Evolutionary conservation across 35 echinoderm and acorn worm genomes (phyloP), one percentile per base, ranked within the genome.

Genomic region (Apostichopus japonicus): DNA sequence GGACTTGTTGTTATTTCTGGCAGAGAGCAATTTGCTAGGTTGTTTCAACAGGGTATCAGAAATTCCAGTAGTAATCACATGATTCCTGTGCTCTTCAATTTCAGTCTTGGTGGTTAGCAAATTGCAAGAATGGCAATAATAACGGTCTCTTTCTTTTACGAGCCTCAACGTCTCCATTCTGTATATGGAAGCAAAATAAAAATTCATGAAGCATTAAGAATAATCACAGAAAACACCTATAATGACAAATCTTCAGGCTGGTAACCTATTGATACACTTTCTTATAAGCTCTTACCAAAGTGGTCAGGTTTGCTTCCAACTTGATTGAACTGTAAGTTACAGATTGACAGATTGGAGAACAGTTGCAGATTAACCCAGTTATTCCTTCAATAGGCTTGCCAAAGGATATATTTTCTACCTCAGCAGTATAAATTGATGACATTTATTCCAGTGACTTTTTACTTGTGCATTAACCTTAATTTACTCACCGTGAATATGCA

Each of bases 1-100:
- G 17, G 97, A 94, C 79, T 96, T 96, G 24, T 96, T 98, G 57
- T 96, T 90, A 54, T 96, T 93, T 65, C 96, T 33, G 14, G 97
- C 93, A 22, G 72, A 55, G 54, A 98, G 59, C 44, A 98, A 87
- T 27, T 96, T 23, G 77, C 86, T 96, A 17, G 97, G 97, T 83
- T 81, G 92, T 6, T 86, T 15, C 8, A 98, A 53, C 19, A 92
- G 79, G 6, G 54, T 59, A 17, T 56, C 55, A n/a, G 93, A 72
- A 17, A 98, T 87, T 10, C 93, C 95, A 17, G 16, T 6, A 25
- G 72, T 91, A 1, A 94, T 72, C 15, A 54, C 25, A 79, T 98
- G 96, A 81, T 90, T 78, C 7, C 7, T 92, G 78, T 98, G 95
- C 22, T 19, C 23, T 53, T 90, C 52, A 10, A 16, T 27, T 90